phyloP scores from a whole-genome alignment of 2,113 vertebrate species.

The Podarcis cretensis region DNA sequence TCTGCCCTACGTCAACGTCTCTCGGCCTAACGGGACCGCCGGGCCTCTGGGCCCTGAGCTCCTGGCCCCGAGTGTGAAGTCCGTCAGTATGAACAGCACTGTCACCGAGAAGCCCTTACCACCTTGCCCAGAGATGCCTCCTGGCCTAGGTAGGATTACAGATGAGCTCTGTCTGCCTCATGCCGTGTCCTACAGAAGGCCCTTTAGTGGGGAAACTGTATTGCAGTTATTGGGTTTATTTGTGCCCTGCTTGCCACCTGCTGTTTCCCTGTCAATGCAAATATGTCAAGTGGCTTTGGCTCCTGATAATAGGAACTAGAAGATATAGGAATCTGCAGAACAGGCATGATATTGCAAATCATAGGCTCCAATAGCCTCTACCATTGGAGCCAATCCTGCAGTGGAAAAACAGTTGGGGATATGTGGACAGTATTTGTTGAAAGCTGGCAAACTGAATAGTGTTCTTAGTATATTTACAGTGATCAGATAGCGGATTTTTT shows the following conservation, averaged over 20 bases:
- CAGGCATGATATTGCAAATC: background rate
- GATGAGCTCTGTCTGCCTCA: background rate
- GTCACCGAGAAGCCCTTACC: slow-evolving; percentile 86
- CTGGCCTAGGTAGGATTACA: slow-evolving; percentile 87
- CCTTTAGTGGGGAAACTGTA: background rate
- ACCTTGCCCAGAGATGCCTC: slow-evolving; percentile 90
- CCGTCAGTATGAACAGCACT: slow-evolving; percentile 76
- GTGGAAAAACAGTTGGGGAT: background rate
- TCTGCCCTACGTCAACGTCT: slow-evolving; percentile 84
- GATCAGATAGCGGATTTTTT: background rate
- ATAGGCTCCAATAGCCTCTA: background rate
- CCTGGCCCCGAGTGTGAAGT: slow-evolving; percentile 75
- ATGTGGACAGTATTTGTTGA: background rate
- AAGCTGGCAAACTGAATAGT: background rate
- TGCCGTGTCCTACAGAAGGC: background rate
- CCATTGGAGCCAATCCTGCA: background rate
- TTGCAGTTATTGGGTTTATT: background rate
- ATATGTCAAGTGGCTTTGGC: background rate
- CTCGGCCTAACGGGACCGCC: slow-evolving; percentile 85
- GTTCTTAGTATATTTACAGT: background rate
- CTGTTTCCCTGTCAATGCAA: background rate
- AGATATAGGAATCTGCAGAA: background rate
- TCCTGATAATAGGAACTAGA: background rate
- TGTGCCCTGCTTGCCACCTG: background rate
- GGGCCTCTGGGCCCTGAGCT: slow-evolving; percentile 75